phyloP scores from a whole-genome alignment of 2,113 vertebrate genomes.

The Oryzias celebensis region DNA sequence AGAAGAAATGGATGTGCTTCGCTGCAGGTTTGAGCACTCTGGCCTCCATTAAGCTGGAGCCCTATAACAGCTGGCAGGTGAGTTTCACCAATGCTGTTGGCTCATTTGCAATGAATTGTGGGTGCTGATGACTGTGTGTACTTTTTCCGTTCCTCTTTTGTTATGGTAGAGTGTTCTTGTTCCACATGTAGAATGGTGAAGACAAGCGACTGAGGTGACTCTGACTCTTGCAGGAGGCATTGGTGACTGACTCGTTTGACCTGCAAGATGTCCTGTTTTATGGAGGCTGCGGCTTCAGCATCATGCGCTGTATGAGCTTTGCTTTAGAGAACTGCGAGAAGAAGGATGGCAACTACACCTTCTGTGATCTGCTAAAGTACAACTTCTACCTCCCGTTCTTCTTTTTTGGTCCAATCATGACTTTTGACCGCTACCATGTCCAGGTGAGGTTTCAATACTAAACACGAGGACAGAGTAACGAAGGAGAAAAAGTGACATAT shows the following conservation, averaged over 20 bases:
- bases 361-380: constrained; percentile 91
- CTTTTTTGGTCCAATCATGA: constrained; percentile 98
- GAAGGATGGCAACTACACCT: constrained; percentile 85
- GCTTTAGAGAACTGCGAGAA: constrained; percentile 87
- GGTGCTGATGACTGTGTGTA: neutral
- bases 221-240: constrained; percentile 59
- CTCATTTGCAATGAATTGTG: neutral
- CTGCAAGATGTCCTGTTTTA: constrained; percentile 96
- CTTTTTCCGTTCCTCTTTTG: too few relatives aligned
- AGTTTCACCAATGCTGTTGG: constrained; percentile 15
- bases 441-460: constrained; percentile 79
- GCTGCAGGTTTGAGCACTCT: constrained; percentile 85
- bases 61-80: constrained; percentile 93
- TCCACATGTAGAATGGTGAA: neutral
- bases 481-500: neutral
- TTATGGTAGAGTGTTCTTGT: neutral
- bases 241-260: constrained; percentile 86
- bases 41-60: constrained; percentile 94
- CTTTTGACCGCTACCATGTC: constrained; percentile 87
- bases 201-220: constrained; percentile 1
- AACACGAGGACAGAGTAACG: too few relatives aligned
- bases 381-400: constrained; percentile 99
- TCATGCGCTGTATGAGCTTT: constrained; percentile 96
- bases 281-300: constrained; percentile 88
- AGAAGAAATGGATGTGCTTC: constrained; percentile 89